A percentile compares a stretch with the other conserved stretches of the same genome.
Conservation (phyloP, 2,888 invertebrate species). For the Drosophila picticornis region DNA sequence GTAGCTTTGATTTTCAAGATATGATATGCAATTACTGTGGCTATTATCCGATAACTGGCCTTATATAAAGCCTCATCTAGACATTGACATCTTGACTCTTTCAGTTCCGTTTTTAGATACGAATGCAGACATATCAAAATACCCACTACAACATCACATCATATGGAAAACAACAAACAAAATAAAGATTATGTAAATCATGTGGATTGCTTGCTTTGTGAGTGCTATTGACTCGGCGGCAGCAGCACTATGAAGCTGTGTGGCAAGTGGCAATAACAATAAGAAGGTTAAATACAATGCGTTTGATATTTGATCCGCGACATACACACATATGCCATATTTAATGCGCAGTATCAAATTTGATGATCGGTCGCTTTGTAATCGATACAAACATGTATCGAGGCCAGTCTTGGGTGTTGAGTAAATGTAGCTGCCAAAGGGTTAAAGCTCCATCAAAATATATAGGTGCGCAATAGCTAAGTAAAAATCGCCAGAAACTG, state of each 20-base stretch:
- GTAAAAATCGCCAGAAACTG: conserved; percentile 15
- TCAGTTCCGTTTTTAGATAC: conserved; percentile 16
- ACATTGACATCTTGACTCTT: conserved; percentile 29
- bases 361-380: conserved; percentile 29
- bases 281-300: conserved; percentile 70
- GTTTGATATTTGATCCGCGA: conserved; percentile 36
- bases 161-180: not conserved
- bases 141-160: not conserved
- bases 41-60: conserved; percentile 6
- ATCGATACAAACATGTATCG: conserved; percentile 39
- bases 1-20: conserved; percentile 16
- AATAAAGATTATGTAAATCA: conserved; percentile 57
- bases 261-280: conserved; percentile 74
- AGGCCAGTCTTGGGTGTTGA: conserved; percentile 12
- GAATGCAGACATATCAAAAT: conserved; percentile 16
- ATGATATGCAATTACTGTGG: conserved; percentile 32
- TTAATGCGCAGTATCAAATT: conserved; percentile 23
- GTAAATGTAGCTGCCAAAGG: conserved; percentile 18
- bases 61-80: conserved; percentile 42
- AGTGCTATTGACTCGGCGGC: conserved; percentile 49
- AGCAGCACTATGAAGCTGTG: conserved; percentile 40
- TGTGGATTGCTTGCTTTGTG: conserved; percentile 37
- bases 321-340: conserved; percentile 28
- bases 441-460: not conserved
- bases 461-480: not conserved